Evolutionary conservation across 2,888 invertebrate species (phyloP), one percentile per base, ranked within the genome.

Genomic region (Trileptium ribeirensis): DNA sequence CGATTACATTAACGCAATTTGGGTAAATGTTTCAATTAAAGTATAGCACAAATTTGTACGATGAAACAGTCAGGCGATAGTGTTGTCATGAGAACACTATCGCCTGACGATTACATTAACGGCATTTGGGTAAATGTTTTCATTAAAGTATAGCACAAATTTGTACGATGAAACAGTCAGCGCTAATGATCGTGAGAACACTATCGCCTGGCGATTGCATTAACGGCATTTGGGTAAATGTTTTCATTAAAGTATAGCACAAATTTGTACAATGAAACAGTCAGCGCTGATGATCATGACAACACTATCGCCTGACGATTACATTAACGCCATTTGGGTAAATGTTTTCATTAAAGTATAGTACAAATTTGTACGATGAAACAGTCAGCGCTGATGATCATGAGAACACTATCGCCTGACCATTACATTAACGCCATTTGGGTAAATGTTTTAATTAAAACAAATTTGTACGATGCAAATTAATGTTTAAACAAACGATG

Each of bases 341-440:
- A 67, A 29, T 64, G 64, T n/a, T 64, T 64, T n/a, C n/a, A n/a
- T 64, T 64, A n/a, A 24, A 19, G 64, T 64, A 64, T n/a, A n/a
- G n/a, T n/a, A n/a, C n/a, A n/a, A n/a, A n/a, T n/a, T n/a, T n/a
- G 87, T 82, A 82, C 88, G 79, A 87, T 86, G 67, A 86, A 87
- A 79, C 84, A 86, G 33, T 85, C 86, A 1, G 84, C 88, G 37
- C 82, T 85, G 85, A 84, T 86, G 79, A 85, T 87, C 33, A 82
- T 87, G 67, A 83, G 86, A 0, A 86, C 86, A 0, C 82, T 88
- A 29, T 83, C 81, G 36, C 86, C 87, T 19, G 86, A 87, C 82
- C 87, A 88, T 82, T 87, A 85, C 81, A 86, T 88, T 79, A 85
- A 84, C 78, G 88, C 85, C 8, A 80, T 86, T 33, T 86, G 85